Conservation (phyloP, 2,797 vertebrate genomes). For the Diglossa cyanea region DNA sequence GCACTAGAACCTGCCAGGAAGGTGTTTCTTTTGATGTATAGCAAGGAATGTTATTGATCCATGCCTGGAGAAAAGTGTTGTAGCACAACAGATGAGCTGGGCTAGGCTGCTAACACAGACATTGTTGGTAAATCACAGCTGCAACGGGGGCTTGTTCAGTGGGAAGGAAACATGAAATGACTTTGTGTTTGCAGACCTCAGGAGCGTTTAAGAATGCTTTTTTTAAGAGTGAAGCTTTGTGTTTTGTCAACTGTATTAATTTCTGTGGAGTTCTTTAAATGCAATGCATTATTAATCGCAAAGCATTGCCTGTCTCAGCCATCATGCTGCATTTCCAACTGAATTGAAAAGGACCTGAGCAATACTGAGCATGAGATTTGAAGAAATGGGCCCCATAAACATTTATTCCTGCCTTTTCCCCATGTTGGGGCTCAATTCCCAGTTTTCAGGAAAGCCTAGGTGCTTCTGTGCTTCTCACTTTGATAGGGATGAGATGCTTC, state of each 20-base stretch:
- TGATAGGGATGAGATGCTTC: neutral
- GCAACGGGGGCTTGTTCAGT: neutral
- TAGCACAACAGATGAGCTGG: neutral
- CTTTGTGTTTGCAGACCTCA: neutral
- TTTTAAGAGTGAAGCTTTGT: neutral
- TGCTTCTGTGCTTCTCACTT: neutral
- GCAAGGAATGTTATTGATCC: slow-evolving; percentile 44
- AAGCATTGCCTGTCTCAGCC: neutral
- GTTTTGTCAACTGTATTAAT: neutral
- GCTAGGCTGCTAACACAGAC: neutral
- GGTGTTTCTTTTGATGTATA: slow-evolving; percentile 28
- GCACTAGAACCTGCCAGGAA: neutral
- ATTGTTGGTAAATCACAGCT: neutral
- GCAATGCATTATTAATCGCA: neutral
- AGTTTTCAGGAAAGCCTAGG: neutral
- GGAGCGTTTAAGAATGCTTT: neutral
- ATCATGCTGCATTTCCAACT: accelerated
- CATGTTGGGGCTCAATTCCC: accelerated
- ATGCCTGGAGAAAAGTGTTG: neutral
- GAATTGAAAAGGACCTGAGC: neutral
- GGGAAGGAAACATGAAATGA: neutral
- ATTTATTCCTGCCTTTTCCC: neutral
- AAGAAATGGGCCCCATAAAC: neutral
- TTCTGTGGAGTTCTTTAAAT: neutral
- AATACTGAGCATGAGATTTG: neutral